Base-by-base conservation (phyloP, 1,140 invertebrate genomes). In the Anastrepha ludens region DNA sequence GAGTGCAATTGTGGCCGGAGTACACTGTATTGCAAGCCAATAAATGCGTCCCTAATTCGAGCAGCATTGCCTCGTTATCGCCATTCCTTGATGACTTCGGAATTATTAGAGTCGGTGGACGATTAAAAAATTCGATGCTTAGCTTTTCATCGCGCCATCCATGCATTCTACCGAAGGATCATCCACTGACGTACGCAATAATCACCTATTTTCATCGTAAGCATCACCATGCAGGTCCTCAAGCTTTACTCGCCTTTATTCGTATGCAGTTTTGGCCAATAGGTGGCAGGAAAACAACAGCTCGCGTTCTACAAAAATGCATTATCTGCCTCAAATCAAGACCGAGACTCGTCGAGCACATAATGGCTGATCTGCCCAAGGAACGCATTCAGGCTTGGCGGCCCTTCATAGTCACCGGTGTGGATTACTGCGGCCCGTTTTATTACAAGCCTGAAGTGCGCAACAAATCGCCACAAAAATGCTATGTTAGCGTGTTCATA, bases 301-400 rank as follows among this genome's bases (percentile, higher is more conserved):
- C 20, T 6, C 47, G 44, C 9, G 86, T 64, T n/a, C 17, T 86
- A 15, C 60, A 67, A 13, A 86, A 86, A 88, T 88, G 78, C 60
- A 55, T 85, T 5, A 64, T 15, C 20, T 85, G 60, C 65, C 85
- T 85, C 85, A 78, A n/a, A 17, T 20, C 47, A 17, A 88, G 41
- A n/a, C 87, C 87, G 29, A 17, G 47, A 85, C 29, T 88, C 11
- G 13, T 62, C 2, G 39, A 65, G 41, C 87, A 88, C 70, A 85
- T 88, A 5, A 85, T 0, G 93, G 94, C 85, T 60, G 90, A 7
- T 67, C 91, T 1, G 93, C 92, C 0, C 74, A 92, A 41, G 92
- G 92, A 0, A 17, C 89, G 58, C 50, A 55, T 8, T 55, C 50
- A 44, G 41, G 7, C 87, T 91, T 4, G 11, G 41, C 39, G 85